These are phyloP conservation scores for Tipula confusa DNA, from an alignment of 2,888 invertebrate genomes.

Conservation along the genomic window DNA sequence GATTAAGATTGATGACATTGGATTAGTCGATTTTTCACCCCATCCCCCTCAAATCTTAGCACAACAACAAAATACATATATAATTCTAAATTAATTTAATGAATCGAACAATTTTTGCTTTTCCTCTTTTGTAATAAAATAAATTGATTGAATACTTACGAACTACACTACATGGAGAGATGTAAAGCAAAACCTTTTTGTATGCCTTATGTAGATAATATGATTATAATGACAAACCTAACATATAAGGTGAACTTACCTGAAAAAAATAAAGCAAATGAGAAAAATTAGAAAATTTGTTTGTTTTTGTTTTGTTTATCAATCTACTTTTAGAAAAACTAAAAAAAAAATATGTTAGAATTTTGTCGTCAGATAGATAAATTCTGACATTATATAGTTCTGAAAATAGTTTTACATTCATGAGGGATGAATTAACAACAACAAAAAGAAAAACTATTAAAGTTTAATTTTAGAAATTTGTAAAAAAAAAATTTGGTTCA, in stretches of 20 bases:
- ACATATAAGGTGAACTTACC: not conserved
- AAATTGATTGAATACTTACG: not conserved
- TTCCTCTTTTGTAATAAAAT: not conserved
- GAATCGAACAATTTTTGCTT: not conserved
- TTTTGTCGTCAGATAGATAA: not conserved
- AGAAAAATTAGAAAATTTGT: not conserved
- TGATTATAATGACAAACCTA: not conserved
- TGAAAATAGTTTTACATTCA: constrained; percentile 20
- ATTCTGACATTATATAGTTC: not conserved
- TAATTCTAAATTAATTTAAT: not conserved
- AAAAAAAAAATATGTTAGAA: no score
- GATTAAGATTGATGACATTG: constrained; percentile 12
- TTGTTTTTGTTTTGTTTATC: not conserved
- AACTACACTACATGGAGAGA: not conserved
- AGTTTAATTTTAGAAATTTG: not conserved
- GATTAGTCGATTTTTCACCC: not conserved
- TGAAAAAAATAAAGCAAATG: not conserved
- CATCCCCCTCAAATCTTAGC: not conserved
- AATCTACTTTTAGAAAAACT: not conserved
- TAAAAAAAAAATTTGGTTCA: not conserved
- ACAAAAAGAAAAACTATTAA: not conserved
- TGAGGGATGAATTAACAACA: not conserved
- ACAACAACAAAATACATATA: not conserved
- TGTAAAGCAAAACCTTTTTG: no score
- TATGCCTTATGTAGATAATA: not conserved